Conservation (phyloP, 1,140 invertebrate genomes). For the Streblospio benedicti region DNA sequence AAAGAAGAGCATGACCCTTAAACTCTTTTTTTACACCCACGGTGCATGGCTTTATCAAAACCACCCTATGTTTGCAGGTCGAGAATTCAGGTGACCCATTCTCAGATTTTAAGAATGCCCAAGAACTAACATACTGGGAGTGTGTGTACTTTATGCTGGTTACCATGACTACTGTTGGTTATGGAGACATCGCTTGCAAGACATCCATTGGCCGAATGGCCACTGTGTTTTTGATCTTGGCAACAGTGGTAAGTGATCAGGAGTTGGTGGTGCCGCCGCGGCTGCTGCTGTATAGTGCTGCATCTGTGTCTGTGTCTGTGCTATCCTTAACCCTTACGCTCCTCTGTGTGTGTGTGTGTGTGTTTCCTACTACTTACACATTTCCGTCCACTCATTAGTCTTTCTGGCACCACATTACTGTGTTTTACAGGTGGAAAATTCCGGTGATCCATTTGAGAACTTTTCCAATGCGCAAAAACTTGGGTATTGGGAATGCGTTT, state of each 20-base stretch:
- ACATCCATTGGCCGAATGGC: slow-evolving; percentile 41
- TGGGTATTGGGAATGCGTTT: slow-evolving; percentile 47
- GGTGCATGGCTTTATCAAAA: too few species aligned
- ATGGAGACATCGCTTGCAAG: slow-evolving; percentile 40
- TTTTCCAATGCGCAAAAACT: slow-evolving; percentile 35
- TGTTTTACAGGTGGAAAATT: slow-evolving; percentile 40
- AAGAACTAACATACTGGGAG: slow-evolving; percentile 44
- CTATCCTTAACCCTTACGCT: too few species aligned
- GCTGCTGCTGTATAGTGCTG: too few species aligned
- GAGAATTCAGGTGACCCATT: slow-evolving; percentile 46
- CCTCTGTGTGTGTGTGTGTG: too few species aligned
- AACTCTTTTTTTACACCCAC: too few species aligned
- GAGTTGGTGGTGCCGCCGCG: too few species aligned
- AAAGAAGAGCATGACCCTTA: too few species aligned
- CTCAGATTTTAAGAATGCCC: slow-evolving; percentile 34
- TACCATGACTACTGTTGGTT: slow-evolving; percentile 48
- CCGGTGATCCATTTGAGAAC: slow-evolving; percentile 40
- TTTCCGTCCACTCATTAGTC: too few species aligned
- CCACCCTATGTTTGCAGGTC: slow-evolving; percentile 36
- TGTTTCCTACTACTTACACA: too few species aligned
- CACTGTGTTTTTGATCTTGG: slow-evolving; percentile 41
- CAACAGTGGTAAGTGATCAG: slow-evolving; percentile 41
- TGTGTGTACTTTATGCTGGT: slow-evolving; percentile 47
- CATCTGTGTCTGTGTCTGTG: too few species aligned
- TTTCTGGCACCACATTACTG: too few species aligned